Evolutionary conservation across 2,888 invertebrate species (phyloP), one percentile per base, ranked within the genome.

Genomic region (Lagria hirta): DNA sequence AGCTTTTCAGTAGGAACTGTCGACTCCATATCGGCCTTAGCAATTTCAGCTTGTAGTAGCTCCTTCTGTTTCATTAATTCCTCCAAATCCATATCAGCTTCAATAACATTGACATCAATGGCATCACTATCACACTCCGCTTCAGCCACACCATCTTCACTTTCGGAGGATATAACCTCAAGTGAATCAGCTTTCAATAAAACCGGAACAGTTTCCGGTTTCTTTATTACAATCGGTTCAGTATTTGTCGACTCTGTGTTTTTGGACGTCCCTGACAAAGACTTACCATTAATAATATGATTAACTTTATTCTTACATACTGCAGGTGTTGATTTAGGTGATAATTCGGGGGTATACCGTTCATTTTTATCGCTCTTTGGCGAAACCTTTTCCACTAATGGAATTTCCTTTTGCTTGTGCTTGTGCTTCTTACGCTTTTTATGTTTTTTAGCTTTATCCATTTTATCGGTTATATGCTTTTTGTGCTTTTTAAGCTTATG

Each of bases 51-150:
- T 72, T 91, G 90, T 26, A 91, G 73, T 24, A 84, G 59, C 61
- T 88, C 90, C 72, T 92, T 92, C 66, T 92, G 91, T 60, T 84
- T 84, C 90, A 92, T 92, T 42, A 92, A 73, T 54, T 92, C 92
- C 62, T 92, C 92, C 15, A 92, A 71, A 66, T 92, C 90, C 56
- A 91, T 81, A 59, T 90, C 90, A 52, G 90, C 90, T 66, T 90
- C 90, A 42, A 88, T 84, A 42, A 86, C 79, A 4, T 80, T 79
- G 42, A 88, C 79, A 51, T 80, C 76, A 16, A 79, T 77, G 54
- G 86, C 86, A 16, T 85, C 83, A 63, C 84, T 84, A 8, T 78
- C 82, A 55, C 81, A 81, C 62, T 84, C 84, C 33, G 76, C 78
- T 57, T 79, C 79, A 32, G 78, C 77, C 45, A 70, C 72, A 58